phyloP scores from a whole-genome alignment of 2,888 invertebrate species.

The Drosophila mercatorum region DNA sequence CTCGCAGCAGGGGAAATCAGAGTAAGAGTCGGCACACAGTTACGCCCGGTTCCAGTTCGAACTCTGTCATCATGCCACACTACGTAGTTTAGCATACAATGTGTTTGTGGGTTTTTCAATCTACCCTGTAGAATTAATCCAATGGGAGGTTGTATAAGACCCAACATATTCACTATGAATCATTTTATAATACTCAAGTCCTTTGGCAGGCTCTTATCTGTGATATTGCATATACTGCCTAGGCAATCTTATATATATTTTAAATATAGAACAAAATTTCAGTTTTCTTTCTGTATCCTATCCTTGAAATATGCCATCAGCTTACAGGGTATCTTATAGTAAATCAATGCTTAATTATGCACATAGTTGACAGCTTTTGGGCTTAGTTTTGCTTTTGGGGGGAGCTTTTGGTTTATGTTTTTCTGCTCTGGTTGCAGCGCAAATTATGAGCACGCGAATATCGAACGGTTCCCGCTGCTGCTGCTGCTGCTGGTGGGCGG shows the following conservation, averaged over 20 bases:
- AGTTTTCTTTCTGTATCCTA: too few species aligned
- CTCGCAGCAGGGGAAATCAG: conserved; percentile 11
- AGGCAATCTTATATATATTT: too few species aligned
- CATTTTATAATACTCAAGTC: not conserved
- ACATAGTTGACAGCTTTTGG: conserved; percentile 19
- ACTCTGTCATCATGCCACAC: conserved; percentile 22
- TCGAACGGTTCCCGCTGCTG: conserved; percentile 55
- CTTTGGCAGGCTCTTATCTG: not conserved
- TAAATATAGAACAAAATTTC: too few species aligned
- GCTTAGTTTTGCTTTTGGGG: conserved; percentile 22
- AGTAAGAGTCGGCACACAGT: conserved; percentile 20
- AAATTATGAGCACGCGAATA: conserved; percentile 77
- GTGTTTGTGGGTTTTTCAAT: conserved; percentile 74
- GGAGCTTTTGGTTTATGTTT: conserved; percentile 28
- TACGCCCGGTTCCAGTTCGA: conserved; percentile 28
- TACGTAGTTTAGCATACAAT: conserved; percentile 77
- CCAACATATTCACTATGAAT: too few species aligned
- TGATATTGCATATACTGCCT: not conserved
- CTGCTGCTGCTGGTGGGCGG: conserved; percentile 38
- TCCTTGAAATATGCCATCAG: too few species aligned
- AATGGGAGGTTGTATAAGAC: not conserved
- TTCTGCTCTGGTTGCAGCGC: conserved; percentile 28
- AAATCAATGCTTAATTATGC: not conserved
- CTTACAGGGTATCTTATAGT: conserved; percentile 19
- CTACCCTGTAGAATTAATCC: not conserved